Evolutionary conservation across 1,140 invertebrate species (phyloP).

Genomic region (Schmidtea mediterranea): DNA sequence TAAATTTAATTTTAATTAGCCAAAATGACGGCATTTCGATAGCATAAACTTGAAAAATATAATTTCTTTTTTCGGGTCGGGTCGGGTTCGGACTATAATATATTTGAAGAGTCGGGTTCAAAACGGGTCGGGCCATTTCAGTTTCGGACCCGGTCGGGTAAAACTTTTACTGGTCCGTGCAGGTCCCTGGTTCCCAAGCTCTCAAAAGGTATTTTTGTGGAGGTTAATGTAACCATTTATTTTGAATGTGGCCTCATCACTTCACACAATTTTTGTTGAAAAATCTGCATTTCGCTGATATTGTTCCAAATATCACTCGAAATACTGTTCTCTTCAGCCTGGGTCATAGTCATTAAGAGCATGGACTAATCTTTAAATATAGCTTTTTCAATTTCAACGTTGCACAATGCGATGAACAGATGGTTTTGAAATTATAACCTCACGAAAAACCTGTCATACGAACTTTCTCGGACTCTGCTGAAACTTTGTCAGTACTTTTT

Average conservation of each 20-base stretch:
- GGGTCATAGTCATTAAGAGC: slow-evolving; percentile 9
- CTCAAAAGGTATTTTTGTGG: slow-evolving; percentile 10
- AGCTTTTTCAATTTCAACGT: slow-evolving; percentile 8
- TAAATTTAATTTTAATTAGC: no score
- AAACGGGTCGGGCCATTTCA: no score
- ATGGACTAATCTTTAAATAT: slow-evolving; percentile 10
- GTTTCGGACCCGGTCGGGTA: no score
- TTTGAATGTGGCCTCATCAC: slow-evolving; percentile 9
- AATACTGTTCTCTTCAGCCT: slow-evolving; percentile 9
- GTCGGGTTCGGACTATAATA: no score
- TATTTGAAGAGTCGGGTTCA: no score
- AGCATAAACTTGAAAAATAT: no score
- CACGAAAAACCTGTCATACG: slow-evolving; percentile 1
- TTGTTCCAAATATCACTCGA: slow-evolving; percentile 9
- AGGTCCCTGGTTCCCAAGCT: slow-evolving; percentile 8
- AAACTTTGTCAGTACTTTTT: slow-evolving; percentile 6
- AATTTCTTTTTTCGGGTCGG: no score
- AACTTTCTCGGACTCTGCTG: slow-evolving; percentile 9
- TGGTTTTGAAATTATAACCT: slow-evolving; percentile 7
- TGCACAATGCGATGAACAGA: slow-evolving; percentile 8
- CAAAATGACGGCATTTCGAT: no score
- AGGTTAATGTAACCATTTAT: slow-evolving; percentile 10
- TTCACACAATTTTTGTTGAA: slow-evolving; percentile 9
- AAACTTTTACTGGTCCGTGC: no score
- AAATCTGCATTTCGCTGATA: slow-evolving; percentile 4